Evolutionary conservation across 1,140 invertebrate genomes (phyloP).

Genomic region (Calliphora vicina): DNA sequence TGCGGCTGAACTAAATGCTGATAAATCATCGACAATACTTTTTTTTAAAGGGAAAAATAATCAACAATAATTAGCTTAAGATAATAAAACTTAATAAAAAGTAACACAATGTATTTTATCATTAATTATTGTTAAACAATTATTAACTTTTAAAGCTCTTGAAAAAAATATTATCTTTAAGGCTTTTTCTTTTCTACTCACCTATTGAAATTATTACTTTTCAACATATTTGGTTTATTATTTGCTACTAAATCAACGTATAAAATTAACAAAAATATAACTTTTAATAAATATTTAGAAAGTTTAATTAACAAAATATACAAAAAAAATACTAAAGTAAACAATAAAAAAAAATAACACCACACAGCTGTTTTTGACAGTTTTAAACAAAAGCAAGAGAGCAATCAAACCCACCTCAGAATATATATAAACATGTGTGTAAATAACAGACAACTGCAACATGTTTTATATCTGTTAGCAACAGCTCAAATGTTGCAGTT

Average conservation of each 20-base stretch:
- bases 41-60: not conserved
- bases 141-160: not conserved
- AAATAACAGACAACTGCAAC: not conserved
- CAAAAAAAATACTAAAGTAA: not conserved
- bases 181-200: conserved; percentile 20
- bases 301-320: conserved; percentile 1
- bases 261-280: conserved; percentile 19
- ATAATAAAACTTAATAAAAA: not conserved
- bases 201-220: conserved; percentile 58
- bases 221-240: conserved; percentile 45
- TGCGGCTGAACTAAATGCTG: not conserved
- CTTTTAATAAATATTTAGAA: conserved; percentile 16
- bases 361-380: not conserved
- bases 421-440: not conserved
- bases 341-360: not conserved
- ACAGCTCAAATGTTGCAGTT: no score
- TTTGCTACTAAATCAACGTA: not conserved
- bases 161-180: not conserved
- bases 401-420: not conserved
- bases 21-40: conserved; percentile 20
- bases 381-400: not conserved
- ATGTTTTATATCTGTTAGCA: not conserved
- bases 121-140: not conserved
- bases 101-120: not conserved
- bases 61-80: not conserved